phyloP scores from a whole-genome alignment of 2,888 invertebrate genomes.

The Macrosiphum euphorbiae region DNA sequence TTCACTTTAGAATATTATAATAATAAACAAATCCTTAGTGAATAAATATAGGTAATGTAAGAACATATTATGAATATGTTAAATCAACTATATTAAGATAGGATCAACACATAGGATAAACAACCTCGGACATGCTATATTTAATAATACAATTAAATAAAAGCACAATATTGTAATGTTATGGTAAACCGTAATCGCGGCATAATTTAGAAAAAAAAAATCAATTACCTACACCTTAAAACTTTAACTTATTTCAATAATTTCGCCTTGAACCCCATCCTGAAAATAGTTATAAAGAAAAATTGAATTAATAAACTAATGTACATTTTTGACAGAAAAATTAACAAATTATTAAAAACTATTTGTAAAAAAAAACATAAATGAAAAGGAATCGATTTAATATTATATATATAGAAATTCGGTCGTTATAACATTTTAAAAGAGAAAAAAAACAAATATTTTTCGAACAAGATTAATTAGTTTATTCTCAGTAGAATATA shows the following conservation, averaged over 20 bases:
- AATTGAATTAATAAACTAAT: slow-evolving; percentile 2
- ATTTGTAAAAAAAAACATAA: background rate
- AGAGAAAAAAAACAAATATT: slow-evolving; percentile 32
- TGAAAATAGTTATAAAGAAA: background rate
- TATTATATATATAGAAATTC: background rate
- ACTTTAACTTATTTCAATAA: background rate
- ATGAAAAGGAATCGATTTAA: background rate
- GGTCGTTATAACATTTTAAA: slow-evolving; percentile 13
- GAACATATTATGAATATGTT: background rate
- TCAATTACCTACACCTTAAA: background rate
- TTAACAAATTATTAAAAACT: background rate
- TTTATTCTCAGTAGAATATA: slow-evolving; percentile 22
- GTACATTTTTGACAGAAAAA: background rate
- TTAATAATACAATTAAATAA: background rate
- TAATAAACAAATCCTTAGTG: background rate
- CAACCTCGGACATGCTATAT: background rate
- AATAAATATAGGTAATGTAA: background rate
- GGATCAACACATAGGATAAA: background rate
- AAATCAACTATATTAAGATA: background rate
- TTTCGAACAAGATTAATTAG: slow-evolving; percentile 56
- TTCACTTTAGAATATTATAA: background rate
- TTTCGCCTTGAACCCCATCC: background rate
- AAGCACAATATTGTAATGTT: background rate
- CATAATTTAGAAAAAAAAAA: background rate
- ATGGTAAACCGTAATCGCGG: background rate